Percentiles rank a stretch among this genome's conserved stretches.
These are phyloP conservation scores for Heterodera filipjevi DNA, from an alignment of 2,888 invertebrate genomes.

Conservation along the genomic window DNA sequence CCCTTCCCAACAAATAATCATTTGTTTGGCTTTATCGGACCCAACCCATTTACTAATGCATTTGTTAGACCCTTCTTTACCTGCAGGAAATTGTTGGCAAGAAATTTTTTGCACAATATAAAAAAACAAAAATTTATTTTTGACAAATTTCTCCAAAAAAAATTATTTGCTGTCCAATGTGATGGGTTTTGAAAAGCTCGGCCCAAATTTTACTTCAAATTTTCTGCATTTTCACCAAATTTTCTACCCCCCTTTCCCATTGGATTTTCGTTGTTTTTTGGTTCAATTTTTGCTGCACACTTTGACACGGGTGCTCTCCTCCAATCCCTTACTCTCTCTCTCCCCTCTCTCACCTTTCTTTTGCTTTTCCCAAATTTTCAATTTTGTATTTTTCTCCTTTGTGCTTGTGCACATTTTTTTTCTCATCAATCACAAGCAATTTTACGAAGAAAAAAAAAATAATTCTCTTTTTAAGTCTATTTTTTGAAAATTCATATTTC, in stretches of 20 bases:
- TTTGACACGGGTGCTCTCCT: slow-evolving; percentile 1
- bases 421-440: slow-evolving; percentile 12
- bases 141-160: background rate
- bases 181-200: too few relatives aligned
- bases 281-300: background rate
- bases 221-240: background rate
- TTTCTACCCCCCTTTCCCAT: background rate
- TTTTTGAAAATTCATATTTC: too few relatives aligned
- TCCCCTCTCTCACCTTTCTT: slow-evolving; percentile 8
- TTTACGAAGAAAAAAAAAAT: too few relatives aligned
- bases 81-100: background rate
- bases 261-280: background rate
- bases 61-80: background rate
- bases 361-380: background rate
- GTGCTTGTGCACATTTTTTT: background rate
- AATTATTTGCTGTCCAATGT: background rate
- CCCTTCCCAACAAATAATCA: too few relatives aligned
- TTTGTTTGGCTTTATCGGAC: background rate
- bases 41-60: background rate
- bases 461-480: too few relatives aligned
- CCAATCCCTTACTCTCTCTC: background rate
- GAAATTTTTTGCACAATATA: background rate
- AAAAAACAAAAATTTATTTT: background rate
- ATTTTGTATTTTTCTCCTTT: background rate
- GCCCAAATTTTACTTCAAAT: background rate